Evolutionary conservation across 2,113 vertebrate genomes (phyloP).

Genomic region (Lipophrys pholis): DNA sequence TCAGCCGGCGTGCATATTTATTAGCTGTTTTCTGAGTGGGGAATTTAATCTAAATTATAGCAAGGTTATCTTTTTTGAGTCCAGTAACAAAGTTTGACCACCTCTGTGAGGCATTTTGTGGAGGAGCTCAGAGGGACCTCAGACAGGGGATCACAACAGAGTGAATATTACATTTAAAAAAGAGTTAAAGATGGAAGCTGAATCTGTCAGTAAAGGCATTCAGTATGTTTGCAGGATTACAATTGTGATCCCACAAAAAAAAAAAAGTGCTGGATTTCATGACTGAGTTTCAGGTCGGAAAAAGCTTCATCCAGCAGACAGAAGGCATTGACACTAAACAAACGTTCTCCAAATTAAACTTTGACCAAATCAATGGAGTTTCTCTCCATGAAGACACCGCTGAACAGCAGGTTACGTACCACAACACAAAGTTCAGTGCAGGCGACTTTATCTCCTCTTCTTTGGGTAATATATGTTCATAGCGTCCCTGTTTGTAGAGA

Average conservation of each 20-base stretch:
- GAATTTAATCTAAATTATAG: conserved; percentile 54
- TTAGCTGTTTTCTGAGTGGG: conserved; percentile 41
- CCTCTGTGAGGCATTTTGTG: conserved; percentile 28
- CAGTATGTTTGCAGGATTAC: neutral
- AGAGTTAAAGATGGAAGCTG: conserved; percentile 10
- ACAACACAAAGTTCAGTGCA: too few relatives aligned
- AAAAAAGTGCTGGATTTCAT: neutral
- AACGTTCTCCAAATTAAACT: conserved; percentile 48
- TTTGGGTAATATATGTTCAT: neutral
- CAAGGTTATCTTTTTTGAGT: conserved; percentile 56
- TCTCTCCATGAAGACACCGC: conserved; percentile 30
- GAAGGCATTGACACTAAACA: conserved; percentile 51
- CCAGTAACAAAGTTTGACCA: conserved; percentile 33
- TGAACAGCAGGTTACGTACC: neutral
- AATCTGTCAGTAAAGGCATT: conserved; percentile 6
- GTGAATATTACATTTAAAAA: conserved; percentile 1
- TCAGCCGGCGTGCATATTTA: conserved; percentile 61
- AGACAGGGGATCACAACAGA: conserved; percentile 21
- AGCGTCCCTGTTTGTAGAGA: too few relatives aligned
- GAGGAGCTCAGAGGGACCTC: conserved; percentile 28
- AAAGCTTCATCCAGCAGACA: conserved; percentile 4
- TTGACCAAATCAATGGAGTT: conserved; percentile 53
- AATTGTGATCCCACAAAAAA: conserved; percentile 11
- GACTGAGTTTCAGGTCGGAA: neutral
- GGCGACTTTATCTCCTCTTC: neutral